Conservation (phyloP, 2,888 invertebrate species). For the Tigriopus californicus region DNA sequence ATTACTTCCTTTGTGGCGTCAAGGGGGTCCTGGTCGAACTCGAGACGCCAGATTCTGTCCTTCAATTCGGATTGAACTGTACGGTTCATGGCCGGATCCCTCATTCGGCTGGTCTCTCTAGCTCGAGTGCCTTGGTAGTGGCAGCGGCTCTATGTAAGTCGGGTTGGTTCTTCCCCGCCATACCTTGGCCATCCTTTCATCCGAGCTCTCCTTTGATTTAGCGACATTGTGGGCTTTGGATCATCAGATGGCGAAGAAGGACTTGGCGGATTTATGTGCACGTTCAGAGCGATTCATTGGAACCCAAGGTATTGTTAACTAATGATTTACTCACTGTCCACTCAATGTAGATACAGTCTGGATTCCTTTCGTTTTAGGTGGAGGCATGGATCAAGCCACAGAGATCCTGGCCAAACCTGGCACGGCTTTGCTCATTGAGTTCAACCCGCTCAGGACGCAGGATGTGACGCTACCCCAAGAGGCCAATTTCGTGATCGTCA, state of each 20-base stretch:
- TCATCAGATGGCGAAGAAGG: constrained; percentile 29
- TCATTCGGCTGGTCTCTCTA: constrained; percentile 81
- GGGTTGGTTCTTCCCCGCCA: too few species aligned
- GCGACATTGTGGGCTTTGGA: constrained; percentile 23
- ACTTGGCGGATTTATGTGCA: constrained; percentile 70
- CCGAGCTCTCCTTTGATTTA: constrained; percentile 20
- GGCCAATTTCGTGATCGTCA: constrained; percentile 78
- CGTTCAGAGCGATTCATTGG: constrained; percentile 82
- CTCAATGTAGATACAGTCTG: not conserved
- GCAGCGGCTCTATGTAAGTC: constrained; percentile 53
- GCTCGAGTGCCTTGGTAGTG: constrained; percentile 91
- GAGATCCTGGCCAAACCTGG: constrained; percentile 63
- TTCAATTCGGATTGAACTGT: not conserved
- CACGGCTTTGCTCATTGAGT: constrained; percentile 78
- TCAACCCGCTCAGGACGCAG: constrained; percentile 59
- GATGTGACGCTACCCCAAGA: constrained; percentile 60
- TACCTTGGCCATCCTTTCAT: too few species aligned
- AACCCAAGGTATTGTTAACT: constrained; percentile 34
- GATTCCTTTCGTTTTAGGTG: constrained; percentile 41
- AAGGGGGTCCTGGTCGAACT: constrained; percentile 47
- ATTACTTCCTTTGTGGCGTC: constrained; percentile 83
- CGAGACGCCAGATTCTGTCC: not conserved
- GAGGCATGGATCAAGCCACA: constrained; percentile 99
- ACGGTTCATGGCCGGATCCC: constrained; percentile 70
- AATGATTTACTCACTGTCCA: not conserved